Percentiles rank a stretch among this genome's conserved stretches.
These are phyloP conservation scores for Phylloscopus trochilus DNA, from an alignment of 2,113 vertebrate genomes.

Conservation along the genomic window DNA sequence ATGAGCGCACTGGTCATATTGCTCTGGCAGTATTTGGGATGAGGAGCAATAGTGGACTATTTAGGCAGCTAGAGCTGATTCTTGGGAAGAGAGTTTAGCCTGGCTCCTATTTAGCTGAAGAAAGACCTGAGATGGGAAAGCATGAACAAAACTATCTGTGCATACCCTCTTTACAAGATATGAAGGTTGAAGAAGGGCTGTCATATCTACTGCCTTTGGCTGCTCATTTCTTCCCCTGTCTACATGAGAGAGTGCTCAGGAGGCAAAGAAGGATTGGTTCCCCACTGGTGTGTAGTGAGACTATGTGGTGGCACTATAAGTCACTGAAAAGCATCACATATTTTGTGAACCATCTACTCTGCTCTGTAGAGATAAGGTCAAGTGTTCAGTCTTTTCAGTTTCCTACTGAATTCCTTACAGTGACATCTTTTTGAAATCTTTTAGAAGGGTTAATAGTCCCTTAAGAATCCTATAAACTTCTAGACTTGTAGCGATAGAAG, in stretches of 20 bases:
- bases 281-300: neutral
- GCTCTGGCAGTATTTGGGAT: neutral
- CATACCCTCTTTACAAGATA: neutral
- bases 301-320: neutral
- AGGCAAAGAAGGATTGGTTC: neutral
- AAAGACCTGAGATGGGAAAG: neutral
- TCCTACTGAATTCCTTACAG: neutral
- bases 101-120: neutral
- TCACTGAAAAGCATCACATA: neutral
- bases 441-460: neutral
- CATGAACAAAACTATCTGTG: neutral
- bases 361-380: neutral
- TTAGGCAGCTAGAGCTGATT: neutral
- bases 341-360: neutral
- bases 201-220: neutral
- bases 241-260: neutral
- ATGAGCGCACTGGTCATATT: neutral
- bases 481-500: neutral
- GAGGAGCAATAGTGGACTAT: neutral
- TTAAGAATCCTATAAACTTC: neutral
- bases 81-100: neutral
- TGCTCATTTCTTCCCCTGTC: neutral
- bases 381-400: neutral
- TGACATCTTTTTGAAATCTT: neutral
- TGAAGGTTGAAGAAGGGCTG: neutral